phyloP scores from a whole-genome alignment of 2,888 invertebrate genomes.

The Lucinisca nassula region DNA sequence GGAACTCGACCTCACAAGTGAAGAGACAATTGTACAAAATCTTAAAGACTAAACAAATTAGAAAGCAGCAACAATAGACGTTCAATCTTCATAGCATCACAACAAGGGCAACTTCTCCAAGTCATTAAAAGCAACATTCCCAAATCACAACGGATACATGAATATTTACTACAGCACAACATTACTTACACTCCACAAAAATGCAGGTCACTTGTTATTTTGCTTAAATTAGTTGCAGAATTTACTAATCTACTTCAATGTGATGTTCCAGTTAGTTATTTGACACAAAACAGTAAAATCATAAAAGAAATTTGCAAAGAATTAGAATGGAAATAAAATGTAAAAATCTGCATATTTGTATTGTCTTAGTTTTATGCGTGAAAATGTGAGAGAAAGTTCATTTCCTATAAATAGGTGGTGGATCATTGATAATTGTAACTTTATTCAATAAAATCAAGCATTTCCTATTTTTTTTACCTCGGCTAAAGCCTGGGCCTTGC shows the following conservation, averaged over 20 bases:
- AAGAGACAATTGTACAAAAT: constrained; percentile 8
- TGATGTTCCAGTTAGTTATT: constrained; percentile 11
- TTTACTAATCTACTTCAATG: constrained; percentile 13
- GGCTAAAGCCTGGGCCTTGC: too few species aligned
- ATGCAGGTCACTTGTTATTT: constrained; percentile 11
- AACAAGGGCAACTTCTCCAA: constrained; percentile 11
- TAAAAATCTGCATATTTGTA: constrained; percentile 9
- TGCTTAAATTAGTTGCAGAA: constrained; percentile 8
- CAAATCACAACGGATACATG: constrained; percentile 11
- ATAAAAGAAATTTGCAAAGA: constrained; percentile 9
- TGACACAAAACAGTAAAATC: constrained; percentile 10
- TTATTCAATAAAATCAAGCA: too few species aligned
- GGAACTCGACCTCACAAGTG: background rate
- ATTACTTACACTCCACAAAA: constrained; percentile 4
- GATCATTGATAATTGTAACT: too few species aligned
- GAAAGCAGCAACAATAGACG: constrained; percentile 6
- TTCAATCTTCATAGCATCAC: constrained; percentile 11
- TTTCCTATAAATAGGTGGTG: constrained; percentile 12
- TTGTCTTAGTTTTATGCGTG: constrained; percentile 15
- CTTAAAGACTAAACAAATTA: constrained; percentile 15
- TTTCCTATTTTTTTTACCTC: background rate
- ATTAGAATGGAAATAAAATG: constrained; percentile 4
- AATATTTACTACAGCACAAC: constrained; percentile 15
- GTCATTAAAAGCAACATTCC: constrained; percentile 1
- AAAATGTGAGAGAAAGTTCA: constrained; percentile 13